Conservation (phyloP, 2,888 invertebrate genomes). For the Callinectes sapidus region DNA sequence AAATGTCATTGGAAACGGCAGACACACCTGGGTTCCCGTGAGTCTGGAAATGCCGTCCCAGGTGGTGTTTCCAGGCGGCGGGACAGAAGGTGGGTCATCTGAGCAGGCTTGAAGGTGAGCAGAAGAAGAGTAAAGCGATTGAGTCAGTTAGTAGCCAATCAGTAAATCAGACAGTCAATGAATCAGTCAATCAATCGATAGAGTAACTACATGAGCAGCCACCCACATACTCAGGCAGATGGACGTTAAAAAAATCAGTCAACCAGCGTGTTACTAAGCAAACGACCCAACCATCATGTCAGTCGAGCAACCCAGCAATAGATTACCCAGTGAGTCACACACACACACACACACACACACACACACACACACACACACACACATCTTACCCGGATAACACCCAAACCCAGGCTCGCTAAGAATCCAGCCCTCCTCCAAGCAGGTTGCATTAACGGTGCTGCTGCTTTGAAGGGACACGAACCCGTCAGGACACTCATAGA, state of each 20-base stretch:
- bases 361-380: not conserved
- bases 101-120: not conserved
- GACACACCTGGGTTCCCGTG: slow-evolving; percentile 36
- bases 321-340: not conserved
- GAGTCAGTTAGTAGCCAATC: not conserved
- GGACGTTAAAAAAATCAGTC: not conserved
- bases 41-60: slow-evolving; percentile 29
- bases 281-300: not conserved
- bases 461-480: not conserved
- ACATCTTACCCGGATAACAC: not conserved
- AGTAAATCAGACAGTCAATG: not conserved
- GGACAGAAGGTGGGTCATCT: not conserved
- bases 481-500: not conserved
- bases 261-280: not conserved
- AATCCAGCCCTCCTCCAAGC: not conserved
- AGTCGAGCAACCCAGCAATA: not conserved
- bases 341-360: not conserved
- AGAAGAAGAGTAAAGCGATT: not conserved
- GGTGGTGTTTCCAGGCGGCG: slow-evolving; percentile 22
- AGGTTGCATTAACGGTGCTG: not conserved
- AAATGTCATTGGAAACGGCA: not conserved
- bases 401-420: not conserved
- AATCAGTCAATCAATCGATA: not conserved
- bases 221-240: not conserved
- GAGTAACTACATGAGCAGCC: not conserved